These are phyloP conservation scores for Dolichoris vasculosae DNA, from an alignment of 1,140 invertebrate genomes.

Conservation along the genomic window DNA sequence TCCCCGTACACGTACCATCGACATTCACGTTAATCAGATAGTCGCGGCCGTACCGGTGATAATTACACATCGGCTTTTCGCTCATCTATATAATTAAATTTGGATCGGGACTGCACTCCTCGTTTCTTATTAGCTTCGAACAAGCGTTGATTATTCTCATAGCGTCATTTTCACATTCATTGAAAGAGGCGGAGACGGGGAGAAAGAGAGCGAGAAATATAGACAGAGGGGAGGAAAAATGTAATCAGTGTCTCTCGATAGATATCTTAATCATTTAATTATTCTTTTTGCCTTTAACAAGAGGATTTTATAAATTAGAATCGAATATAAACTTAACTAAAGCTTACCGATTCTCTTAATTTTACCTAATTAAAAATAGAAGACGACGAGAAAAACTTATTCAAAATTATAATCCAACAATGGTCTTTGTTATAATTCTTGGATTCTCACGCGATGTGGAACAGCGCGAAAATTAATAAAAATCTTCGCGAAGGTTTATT, in stretches of 20 bases:
- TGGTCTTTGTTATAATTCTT: no score
- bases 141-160: not conserved
- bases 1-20: conserved; percentile 46
- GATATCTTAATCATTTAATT: not conserved
- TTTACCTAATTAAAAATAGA: not conserved
- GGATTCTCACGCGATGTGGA: no score
- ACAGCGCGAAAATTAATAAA: no score
- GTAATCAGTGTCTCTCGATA: not conserved
- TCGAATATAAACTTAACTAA: not conserved
- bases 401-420: no score
- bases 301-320: not conserved
- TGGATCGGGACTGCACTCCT: not conserved
- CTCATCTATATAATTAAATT: conserved; percentile 59
- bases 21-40: conserved; percentile 64
- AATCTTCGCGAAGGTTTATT: no score
- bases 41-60: conserved; percentile 54
- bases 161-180: not conserved
- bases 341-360: not conserved
- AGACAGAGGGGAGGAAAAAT: not conserved
- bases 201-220: not conserved
- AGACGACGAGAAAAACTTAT: no score
- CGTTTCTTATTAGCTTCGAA: not conserved
- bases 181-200: not conserved
- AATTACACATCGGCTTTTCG: conserved; percentile 52
- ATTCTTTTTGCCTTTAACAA: not conserved